A percentile compares a stretch with the other conserved stretches of the same genome.
Conservation (phyloP, 2,113 vertebrate genomes). For the Oplegnathus fasciatus region DNA sequence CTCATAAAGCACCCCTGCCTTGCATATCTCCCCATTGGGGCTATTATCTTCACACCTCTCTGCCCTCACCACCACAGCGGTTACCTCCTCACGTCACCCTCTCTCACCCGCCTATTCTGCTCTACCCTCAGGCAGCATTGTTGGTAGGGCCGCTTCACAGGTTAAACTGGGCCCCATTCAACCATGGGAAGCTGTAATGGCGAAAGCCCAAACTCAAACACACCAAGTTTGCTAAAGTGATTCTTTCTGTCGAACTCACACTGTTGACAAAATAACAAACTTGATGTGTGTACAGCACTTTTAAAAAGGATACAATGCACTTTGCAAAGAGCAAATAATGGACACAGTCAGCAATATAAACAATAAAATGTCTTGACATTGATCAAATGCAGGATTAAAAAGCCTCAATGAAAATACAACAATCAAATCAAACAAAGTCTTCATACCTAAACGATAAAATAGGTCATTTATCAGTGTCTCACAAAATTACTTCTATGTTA, state of each 20-base stretch:
- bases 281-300: constrained; percentile 43
- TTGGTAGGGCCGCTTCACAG: constrained; percentile 48
- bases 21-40: constrained; percentile 79
- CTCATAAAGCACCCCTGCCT: constrained; percentile 71
- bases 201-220: constrained; percentile 80
- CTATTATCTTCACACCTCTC: constrained; percentile 84
- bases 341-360: constrained; percentile 12
- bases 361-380: neutral
- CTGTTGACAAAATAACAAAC: constrained; percentile 50
- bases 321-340: constrained; percentile 24
- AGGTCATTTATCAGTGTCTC: neutral
- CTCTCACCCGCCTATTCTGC: constrained; percentile 47
- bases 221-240: constrained; percentile 73
- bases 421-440: neutral
- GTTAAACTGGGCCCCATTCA: constrained; percentile 72
- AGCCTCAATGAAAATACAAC: neutral
- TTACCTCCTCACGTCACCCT: constrained; percentile 63
- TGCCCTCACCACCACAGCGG: constrained; percentile 67
- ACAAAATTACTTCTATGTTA: neutral
- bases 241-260: constrained; percentile 58
- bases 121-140: constrained; percentile 48
- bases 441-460: neutral
- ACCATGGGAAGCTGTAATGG: constrained; percentile 72
- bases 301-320: constrained; percentile 31
- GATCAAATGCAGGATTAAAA: constrained; percentile 10